Evolutionary conservation across 2,888 invertebrate species (phyloP).

Genomic region (Gibbula magus): DNA sequence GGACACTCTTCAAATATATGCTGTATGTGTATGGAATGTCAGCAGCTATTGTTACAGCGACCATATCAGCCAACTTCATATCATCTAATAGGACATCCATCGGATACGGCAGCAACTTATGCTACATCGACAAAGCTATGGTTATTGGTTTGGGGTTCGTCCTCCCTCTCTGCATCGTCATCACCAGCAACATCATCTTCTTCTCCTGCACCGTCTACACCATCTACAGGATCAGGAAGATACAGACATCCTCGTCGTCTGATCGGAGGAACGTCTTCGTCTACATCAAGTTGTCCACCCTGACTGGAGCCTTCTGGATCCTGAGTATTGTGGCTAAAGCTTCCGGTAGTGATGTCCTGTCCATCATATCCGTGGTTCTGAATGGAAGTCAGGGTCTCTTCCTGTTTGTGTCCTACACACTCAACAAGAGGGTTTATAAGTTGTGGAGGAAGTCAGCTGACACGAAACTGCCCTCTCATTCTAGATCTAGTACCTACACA

Average conservation of each 20-base stretch:
- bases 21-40: constrained; percentile 33
- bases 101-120: constrained; percentile 44
- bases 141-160: constrained; percentile 43
- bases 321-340: constrained; percentile 48
- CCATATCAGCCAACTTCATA: constrained; percentile 12
- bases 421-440: constrained; percentile 43
- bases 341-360: constrained; percentile 40
- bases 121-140: constrained; percentile 33
- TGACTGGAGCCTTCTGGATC: constrained; percentile 56
- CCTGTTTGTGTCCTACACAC: constrained; percentile 49
- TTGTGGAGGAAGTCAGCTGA: constrained; percentile 26
- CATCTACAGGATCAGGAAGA: constrained; percentile 35
- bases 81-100: constrained; percentile 17
- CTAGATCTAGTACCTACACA: no score
- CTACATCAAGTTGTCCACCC: constrained; percentile 48
- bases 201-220: constrained; percentile 43
- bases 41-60: constrained; percentile 22
- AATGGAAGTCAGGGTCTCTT: constrained; percentile 54
- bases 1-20: constrained; percentile 16
- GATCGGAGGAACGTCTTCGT: constrained; percentile 41
- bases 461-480: no score
- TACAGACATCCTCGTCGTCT: constrained; percentile 18
- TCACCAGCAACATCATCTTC: constrained; percentile 49
- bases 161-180: constrained; percentile 44
- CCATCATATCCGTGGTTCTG: constrained; percentile 38